Evolutionary conservation across 2,888 invertebrate genomes (phyloP), one percentile per base, ranked within the genome.

Genomic region (Embidobia sp.): DNA sequence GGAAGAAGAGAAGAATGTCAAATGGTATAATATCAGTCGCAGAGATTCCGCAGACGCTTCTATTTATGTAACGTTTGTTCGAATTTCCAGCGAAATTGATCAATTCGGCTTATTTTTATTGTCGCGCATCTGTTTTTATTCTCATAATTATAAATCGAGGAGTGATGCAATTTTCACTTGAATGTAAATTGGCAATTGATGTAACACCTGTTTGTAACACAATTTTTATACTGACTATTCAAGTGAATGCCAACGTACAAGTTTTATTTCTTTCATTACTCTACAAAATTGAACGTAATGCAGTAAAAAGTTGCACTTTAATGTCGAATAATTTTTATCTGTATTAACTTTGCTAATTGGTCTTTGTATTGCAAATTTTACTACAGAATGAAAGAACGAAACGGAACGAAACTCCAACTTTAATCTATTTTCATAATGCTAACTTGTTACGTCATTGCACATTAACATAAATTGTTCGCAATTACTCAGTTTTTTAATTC

Each of bases 101-200:
- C 15, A 55, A 27, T 55, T 40, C 11, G n/a, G 40, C 11, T 26
- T 4, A 55, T 15, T 55, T 55, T 53, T 53, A 53, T 15, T 13
- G 31, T 15, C 6, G 19, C 18, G 1, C 8, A 3, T 15, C 26
- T 8, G 31, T 35, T 51, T 35, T 16, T 22, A 22, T 22, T 22
- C 3, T 22, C 22, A 22, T 16, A n/a, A 16, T 29, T 35, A 35
- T 51, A n/a, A 51, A 33, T 19, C 11, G 3, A 31, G 0, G 49
- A 33, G 19, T 8, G 10, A 16, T 31, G 10, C 18, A 18, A 18
- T 16, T 48, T 46, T 15, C 15, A 46, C 27, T 46, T 15, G 22
- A 10, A 46, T 27, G 27, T 15, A 13, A 27, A 46, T 27, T 46
- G 1, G 13, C 46, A 46, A 27, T 46, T 27, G 19, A 26, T 27